Conservation (phyloP, 2,797 vertebrate genomes). For the Galaxias olidus region DNA sequence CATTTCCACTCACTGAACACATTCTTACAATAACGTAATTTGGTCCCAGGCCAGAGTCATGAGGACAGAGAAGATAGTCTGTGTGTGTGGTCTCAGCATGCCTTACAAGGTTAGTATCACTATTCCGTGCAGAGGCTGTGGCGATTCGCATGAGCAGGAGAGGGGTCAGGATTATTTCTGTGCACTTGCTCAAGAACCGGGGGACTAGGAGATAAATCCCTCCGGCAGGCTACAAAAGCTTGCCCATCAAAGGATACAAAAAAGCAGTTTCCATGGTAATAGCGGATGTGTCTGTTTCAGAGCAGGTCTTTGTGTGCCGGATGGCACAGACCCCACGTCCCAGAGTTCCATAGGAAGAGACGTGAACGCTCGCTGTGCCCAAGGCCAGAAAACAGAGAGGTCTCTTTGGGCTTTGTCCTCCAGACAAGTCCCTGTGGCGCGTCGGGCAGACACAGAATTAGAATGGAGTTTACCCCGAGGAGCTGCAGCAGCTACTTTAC, state of each 20-base stretch:
- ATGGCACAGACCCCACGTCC: conserved; percentile 9
- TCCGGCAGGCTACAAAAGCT: conserved; percentile 16
- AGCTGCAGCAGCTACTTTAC: background rate
- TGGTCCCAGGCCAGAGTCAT: conserved; percentile 25
- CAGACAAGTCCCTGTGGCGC: background rate
- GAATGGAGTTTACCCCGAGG: background rate
- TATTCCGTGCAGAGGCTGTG: conserved; percentile 10
- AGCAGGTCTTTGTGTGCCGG: background rate
- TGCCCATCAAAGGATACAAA: conserved; percentile 22
- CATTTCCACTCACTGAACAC: conserved; percentile 34
- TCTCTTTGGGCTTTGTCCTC: conserved; percentile 1
- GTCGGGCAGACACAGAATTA: background rate
- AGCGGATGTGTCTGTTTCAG: conserved; percentile 25
- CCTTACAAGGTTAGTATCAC: conserved; percentile 1
- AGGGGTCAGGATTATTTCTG: conserved; percentile 12
- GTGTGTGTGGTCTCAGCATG: conserved; percentile 8
- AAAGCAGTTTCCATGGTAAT: conserved; percentile 42
- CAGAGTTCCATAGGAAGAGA: background rate
- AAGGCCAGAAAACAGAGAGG: conserved; percentile 14
- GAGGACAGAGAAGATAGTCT: background rate
- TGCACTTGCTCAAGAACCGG: conserved; percentile 12
- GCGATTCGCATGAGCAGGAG: conserved; percentile 1
- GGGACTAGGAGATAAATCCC: conserved; percentile 11
- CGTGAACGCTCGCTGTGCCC: conserved; percentile 19
- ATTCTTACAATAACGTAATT: conserved; percentile 30